These are phyloP conservation scores for Eurois occulta DNA, from an alignment of 2,888 invertebrate species.

Conservation along the genomic window DNA sequence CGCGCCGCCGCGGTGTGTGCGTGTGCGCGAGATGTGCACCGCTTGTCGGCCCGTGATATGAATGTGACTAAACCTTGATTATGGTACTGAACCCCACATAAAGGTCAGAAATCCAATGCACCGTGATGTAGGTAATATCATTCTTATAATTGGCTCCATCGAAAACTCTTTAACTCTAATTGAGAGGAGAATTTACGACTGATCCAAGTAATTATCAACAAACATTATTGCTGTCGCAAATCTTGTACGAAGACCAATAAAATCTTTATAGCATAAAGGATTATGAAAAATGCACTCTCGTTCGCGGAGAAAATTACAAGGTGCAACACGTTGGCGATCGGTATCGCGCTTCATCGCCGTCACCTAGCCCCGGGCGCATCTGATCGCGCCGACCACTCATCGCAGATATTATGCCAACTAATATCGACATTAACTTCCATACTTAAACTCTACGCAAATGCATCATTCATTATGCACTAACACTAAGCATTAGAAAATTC, in stretches of 20 bases:
- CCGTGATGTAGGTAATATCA: conserved; percentile 75
- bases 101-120: conserved; percentile 85
- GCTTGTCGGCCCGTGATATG: conserved; percentile 89
- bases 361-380: conserved; percentile 84
- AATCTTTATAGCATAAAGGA: conserved; percentile 48
- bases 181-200: conserved; percentile 70
- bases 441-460: conserved; percentile 64
- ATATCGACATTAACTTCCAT: conserved; percentile 79
- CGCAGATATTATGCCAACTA: conserved; percentile 82
- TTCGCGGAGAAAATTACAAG: conserved; percentile 68
- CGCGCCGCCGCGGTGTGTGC: conserved; percentile 78
- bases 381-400: conserved; percentile 80
- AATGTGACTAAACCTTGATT: conserved; percentile 91
- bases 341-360: conserved; percentile 84
- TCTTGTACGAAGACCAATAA: conserved; percentile 52
- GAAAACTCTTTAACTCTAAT: conserved; percentile 70
- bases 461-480: conserved; percentile 62
- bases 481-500: conserved; percentile 60
- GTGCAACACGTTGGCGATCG: conserved; percentile 75
- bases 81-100: conserved; percentile 88
- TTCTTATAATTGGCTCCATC: conserved; percentile 76
- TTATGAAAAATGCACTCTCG: conserved; percentile 64
- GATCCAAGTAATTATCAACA: conserved; percentile 67
- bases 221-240: conserved; percentile 64
- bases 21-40: conserved; percentile 83